Conservation (phyloP, 2,113 vertebrate genomes). For the Vicugna pacos region DNA sequence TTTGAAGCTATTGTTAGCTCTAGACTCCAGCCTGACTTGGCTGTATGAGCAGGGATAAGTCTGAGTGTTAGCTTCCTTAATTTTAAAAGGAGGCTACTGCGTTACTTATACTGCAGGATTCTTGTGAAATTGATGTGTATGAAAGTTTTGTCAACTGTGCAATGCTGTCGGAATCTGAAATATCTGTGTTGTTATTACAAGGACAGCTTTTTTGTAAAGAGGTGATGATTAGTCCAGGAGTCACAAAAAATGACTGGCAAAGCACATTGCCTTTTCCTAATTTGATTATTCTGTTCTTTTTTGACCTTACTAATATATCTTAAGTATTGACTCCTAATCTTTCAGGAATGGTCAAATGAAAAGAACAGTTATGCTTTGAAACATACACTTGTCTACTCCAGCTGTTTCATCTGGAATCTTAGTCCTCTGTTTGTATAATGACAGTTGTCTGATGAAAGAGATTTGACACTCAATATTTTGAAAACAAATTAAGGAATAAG, state of each 20-base stretch:
- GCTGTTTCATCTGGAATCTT: conserved; percentile 61
- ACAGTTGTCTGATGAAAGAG: conserved; percentile 52
- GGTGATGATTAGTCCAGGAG: neutral
- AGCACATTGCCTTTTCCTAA: conserved; percentile 39
- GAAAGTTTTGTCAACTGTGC: neutral
- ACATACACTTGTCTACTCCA: neutral
- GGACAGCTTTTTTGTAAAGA: conserved; percentile 31
- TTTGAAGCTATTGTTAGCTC: conserved; percentile 66
- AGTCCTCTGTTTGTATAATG: conserved; percentile 60
- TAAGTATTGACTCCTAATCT: conserved; percentile 28
- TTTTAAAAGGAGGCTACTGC: conserved; percentile 25
- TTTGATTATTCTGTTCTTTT: conserved; percentile 38
- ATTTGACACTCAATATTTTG: conserved; percentile 63
- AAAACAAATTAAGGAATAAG: conserved; percentile 54
- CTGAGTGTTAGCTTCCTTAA: conserved; percentile 45
- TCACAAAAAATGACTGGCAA: conserved; percentile 53
- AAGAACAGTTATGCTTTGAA: conserved; percentile 65
- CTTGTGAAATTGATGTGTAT: neutral
- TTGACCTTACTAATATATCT: conserved; percentile 50
- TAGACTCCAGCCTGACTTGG: conserved; percentile 14
- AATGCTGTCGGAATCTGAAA: neutral
- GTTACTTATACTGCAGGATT: conserved; percentile 32
- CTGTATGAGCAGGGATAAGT: neutral
- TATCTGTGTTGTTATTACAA: neutral
- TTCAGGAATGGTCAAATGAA: conserved; percentile 37